A percentile compares a stretch with the other conserved stretches of the same genome.
phyloP scores from a whole-genome alignment of 2,797 vertebrate species.

The Lemur catta region DNA sequence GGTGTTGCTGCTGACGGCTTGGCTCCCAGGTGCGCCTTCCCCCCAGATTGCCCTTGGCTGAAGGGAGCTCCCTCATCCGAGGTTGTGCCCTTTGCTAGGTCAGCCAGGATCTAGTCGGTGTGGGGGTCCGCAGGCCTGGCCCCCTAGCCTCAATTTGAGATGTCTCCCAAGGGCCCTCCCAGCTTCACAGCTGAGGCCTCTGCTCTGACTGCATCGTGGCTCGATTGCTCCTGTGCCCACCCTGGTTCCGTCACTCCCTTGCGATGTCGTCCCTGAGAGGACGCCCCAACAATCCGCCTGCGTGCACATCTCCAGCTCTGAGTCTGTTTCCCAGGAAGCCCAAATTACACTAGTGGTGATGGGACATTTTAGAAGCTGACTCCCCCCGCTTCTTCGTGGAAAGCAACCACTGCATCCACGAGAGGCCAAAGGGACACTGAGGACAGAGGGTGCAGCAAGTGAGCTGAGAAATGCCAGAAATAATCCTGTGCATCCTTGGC shows the following conservation, averaged over 20 bases:
- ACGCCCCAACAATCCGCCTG: neutral
- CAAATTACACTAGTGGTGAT: neutral
- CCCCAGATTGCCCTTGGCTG: neutral
- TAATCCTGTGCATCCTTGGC: too few relatives aligned
- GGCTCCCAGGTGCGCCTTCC: neutral
- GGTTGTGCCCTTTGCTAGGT: neutral
- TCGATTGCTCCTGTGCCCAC: neutral
- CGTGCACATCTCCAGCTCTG: neutral
- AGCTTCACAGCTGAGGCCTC: neutral
- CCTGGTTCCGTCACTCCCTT: neutral
- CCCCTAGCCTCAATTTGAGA: neutral
- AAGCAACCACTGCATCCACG: neutral
- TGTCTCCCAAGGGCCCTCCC: neutral
- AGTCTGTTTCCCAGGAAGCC: slow-evolving; percentile 31
- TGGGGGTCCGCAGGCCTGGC: neutral
- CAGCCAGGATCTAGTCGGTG: neutral
- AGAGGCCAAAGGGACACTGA: neutral
- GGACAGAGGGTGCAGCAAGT: neutral
- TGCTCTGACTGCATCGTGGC: neutral
- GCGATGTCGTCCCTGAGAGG: neutral
- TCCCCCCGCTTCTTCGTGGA: neutral
- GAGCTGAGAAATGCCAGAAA: neutral
- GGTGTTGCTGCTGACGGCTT: too few relatives aligned
- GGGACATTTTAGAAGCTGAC: neutral
- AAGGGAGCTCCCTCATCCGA: neutral